Percentiles rank a stretch among this genome's conserved stretches.
Evolutionary conservation across 1,140 invertebrate genomes (phyloP).

Genomic region (Drosophila truncata): DNA sequence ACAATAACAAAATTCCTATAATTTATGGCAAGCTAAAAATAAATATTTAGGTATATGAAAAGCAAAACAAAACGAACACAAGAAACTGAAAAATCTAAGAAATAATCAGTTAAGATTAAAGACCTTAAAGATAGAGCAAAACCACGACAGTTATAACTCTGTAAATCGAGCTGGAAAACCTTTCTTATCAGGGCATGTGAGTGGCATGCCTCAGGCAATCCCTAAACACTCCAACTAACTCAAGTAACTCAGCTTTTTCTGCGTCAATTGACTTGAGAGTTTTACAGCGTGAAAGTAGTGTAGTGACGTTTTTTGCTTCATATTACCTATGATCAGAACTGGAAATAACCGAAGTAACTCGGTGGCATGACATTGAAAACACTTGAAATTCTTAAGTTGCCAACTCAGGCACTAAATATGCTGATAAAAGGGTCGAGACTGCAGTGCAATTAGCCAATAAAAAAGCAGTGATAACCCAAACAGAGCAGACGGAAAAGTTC

Average conservation of each 20-base stretch:
- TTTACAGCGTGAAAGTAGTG: too few relatives aligned
- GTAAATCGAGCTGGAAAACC: neutral
- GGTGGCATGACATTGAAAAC: neutral
- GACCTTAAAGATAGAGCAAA: conserved; percentile 2
- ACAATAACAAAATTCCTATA: conserved; percentile 28
- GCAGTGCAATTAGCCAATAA: conserved; percentile 26
- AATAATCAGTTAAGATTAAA: conserved; percentile 22
- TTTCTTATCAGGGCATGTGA: conserved; percentile 13
- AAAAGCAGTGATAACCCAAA: conserved; percentile 11
- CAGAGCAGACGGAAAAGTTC: conserved; percentile 21
- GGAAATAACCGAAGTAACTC: conserved; percentile 13
- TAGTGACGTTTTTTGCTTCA: too few relatives aligned
- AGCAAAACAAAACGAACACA: conserved; percentile 8
- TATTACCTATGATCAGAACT: neutral
- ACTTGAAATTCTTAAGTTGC: conserved; percentile 12
- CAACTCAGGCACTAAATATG: conserved; percentile 18
- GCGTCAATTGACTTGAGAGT: conserved; percentile 29
- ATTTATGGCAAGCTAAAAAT: conserved; percentile 42
- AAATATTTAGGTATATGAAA: conserved; percentile 22
- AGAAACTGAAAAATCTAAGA: neutral
- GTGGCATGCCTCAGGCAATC: neutral
- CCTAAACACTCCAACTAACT: conserved; percentile 10
- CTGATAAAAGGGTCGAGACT: conserved; percentile 32
- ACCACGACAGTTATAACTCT: neutral
- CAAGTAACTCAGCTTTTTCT: conserved; percentile 35